Conservation (phyloP, 1,140 invertebrate genomes). For the Drosophila malerkotliana region DNA sequence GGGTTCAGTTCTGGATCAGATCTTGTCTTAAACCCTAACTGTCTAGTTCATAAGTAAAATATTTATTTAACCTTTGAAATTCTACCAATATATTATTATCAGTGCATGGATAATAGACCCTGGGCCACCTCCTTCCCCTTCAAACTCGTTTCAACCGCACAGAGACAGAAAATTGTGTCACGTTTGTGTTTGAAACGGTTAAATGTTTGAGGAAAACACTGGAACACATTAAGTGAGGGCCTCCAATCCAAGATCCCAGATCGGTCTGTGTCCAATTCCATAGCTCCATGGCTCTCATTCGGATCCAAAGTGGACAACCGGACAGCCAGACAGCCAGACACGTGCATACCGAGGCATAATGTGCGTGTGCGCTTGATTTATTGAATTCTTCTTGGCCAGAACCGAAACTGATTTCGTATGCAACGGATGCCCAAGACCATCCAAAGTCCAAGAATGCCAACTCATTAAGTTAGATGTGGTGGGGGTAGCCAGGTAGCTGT, state of each 20-base stretch:
- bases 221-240: slow-evolving; percentile 33
- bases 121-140: background rate
- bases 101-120: slow-evolving; percentile 54
- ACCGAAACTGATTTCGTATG: slow-evolving; percentile 69
- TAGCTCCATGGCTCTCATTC: background rate
- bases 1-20: too few species aligned
- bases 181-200: slow-evolving; percentile 63
- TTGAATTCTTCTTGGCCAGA: slow-evolving; percentile 58
- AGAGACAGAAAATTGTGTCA: slow-evolving; percentile 78
- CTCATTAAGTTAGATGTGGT: slow-evolving; percentile 56
- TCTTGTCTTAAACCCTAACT: too few species aligned
- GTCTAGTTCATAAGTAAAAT: too few species aligned
- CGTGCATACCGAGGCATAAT: slow-evolving; percentile 71
- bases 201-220: slow-evolving; percentile 49
- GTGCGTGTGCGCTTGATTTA: slow-evolving; percentile 81
- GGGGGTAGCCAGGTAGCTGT: background rate
- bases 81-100: background rate
- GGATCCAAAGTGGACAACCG: slow-evolving; percentile 10
- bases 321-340: background rate
- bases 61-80: too few species aligned
- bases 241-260: background rate
- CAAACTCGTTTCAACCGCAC: slow-evolving; percentile 71
- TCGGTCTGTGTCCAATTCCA: slow-evolving; percentile 24
- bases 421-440: slow-evolving; percentile 42
- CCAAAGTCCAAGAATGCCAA: slow-evolving; percentile 68